phyloP scores from a whole-genome alignment of 2,797 vertebrate genomes.

The Enteromius anoplus region DNA sequence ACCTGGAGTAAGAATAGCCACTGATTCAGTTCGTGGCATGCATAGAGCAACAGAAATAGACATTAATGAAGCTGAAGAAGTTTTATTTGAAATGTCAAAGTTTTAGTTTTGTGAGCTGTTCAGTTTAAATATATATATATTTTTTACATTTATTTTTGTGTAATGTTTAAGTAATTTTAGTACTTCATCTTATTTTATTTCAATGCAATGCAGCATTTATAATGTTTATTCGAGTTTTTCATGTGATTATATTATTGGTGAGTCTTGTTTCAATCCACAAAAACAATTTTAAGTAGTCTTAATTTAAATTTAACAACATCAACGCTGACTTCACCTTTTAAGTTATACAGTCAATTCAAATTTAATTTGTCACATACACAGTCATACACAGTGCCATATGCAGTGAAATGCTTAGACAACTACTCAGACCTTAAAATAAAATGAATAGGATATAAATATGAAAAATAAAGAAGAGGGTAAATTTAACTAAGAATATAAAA shows the following conservation, averaged over 20 bases:
- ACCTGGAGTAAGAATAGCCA: constrained; percentile 81
- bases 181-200: not conserved
- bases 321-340: not conserved
- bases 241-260: not conserved
- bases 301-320: not conserved
- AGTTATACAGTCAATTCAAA: not conserved
- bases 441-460: too few species aligned
- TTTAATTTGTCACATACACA: too few species aligned
- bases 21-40: not conserved
- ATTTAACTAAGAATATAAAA: too few species aligned
- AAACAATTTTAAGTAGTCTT: not conserved
- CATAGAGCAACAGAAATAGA: not conserved
- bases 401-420: too few species aligned
- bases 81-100: not conserved
- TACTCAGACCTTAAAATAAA: too few species aligned
- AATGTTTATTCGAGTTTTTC: not conserved
- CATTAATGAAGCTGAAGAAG: too few species aligned
- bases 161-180: not conserved
- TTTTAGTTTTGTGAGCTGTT: not conserved
- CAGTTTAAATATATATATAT: not conserved
- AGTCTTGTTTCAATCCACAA: not conserved
- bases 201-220: not conserved
- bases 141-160: not conserved
- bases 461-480: too few species aligned
- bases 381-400: too few species aligned